phyloP scores from a whole-genome alignment of 2,797 vertebrate species.

The Sciurus carolinensis region DNA sequence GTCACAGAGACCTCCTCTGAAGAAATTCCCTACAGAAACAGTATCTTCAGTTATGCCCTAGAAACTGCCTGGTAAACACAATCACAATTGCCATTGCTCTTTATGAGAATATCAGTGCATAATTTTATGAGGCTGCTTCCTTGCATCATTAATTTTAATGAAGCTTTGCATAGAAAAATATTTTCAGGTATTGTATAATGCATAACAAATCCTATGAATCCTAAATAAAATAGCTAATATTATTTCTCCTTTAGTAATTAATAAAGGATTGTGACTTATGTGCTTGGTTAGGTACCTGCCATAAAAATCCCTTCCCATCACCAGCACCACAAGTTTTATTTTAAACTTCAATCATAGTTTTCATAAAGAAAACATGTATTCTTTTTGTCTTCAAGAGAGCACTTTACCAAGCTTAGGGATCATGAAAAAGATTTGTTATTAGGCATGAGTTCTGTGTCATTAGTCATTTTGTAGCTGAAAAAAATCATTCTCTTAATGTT shows the following conservation, averaged over 20 bases:
- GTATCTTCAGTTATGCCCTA: slow-evolving; percentile 19
- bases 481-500: neutral
- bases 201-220: slow-evolving; percentile 66
- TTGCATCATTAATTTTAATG: slow-evolving; percentile 81
- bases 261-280: slow-evolving; percentile 11
- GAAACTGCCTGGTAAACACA: slow-evolving; percentile 55
- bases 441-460: neutral
- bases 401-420: neutral
- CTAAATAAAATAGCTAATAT: slow-evolving; percentile 69
- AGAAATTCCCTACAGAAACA: neutral
- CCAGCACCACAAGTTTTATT: neutral
- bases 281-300: slow-evolving; percentile 14
- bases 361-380: neutral
- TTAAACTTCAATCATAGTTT: neutral
- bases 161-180: slow-evolving; percentile 73
- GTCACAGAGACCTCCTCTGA: neutral
- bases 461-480: neutral
- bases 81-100: slow-evolving; percentile 57
- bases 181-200: slow-evolving; percentile 71
- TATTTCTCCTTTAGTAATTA: slow-evolving; percentile 31
- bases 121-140: slow-evolving; percentile 78
- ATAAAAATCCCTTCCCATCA: neutral
- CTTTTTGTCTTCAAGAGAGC: neutral
- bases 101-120: slow-evolving; percentile 68
- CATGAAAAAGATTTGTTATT: slow-evolving; percentile 28